phyloP scores from a whole-genome alignment of 2,888 invertebrate species.

The Macropis europaea region DNA sequence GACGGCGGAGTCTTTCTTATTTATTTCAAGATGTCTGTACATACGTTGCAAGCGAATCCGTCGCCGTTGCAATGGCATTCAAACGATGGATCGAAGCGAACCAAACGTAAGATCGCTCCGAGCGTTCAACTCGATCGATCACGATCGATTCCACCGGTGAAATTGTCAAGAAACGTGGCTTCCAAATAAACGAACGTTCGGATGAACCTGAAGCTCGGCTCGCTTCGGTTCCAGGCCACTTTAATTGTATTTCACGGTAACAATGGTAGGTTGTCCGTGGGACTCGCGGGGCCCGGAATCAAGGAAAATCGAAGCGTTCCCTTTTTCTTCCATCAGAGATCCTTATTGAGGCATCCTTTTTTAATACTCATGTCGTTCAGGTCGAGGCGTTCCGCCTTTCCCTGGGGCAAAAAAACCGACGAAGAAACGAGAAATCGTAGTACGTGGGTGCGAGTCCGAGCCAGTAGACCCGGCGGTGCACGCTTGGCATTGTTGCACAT shows the following conservation, averaged over 20 bases:
- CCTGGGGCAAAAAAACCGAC: constrained; percentile 18
- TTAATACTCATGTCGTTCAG: constrained; percentile 44
- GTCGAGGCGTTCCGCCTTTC: constrained; percentile 42
- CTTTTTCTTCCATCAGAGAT: constrained; percentile 6
- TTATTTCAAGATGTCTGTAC: constrained; percentile 54
- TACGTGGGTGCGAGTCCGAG: constrained; percentile 60
- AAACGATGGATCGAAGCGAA: constrained; percentile 11
- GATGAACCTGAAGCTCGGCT: background rate
- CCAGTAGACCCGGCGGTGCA: constrained; percentile 63
- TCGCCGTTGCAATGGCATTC: constrained; percentile 14
- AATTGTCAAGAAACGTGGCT: background rate
- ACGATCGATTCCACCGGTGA: background rate
- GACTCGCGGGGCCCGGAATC: constrained; percentile 15
- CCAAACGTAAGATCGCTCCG: background rate
- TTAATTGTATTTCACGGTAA: constrained; percentile 11
- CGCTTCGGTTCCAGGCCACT: constrained; percentile 6
- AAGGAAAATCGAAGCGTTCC: constrained; percentile 32
- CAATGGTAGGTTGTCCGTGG: constrained; percentile 27
- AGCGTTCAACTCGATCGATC: too few relatives aligned
- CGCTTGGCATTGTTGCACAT: constrained; percentile 62
- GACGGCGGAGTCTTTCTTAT: constrained; percentile 41
- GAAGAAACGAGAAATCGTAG: constrained; percentile 39
- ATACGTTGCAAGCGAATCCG: constrained; percentile 37
- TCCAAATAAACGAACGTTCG: background rate
- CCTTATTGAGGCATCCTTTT: constrained; percentile 25